Conservation (phyloP, 2,113 vertebrate genomes). For the Rhinoderma darwinii region DNA sequence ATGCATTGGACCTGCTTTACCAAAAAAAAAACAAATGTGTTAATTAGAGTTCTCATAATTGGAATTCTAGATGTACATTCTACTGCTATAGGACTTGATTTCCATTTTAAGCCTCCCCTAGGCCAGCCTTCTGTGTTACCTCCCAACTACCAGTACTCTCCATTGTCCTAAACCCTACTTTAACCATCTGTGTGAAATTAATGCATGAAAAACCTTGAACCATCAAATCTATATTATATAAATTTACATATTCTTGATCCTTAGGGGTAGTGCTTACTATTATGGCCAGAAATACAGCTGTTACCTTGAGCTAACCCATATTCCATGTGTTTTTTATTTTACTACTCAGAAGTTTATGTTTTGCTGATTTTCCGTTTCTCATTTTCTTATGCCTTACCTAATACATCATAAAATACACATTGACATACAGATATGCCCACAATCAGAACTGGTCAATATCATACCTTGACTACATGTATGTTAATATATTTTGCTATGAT, state of each 20-base stretch:
- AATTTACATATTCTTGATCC: background rate
- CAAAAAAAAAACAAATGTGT: background rate
- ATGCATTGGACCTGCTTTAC: background rate
- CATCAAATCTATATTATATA: background rate
- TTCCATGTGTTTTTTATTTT: background rate
- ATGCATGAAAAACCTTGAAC: background rate
- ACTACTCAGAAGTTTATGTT: background rate
- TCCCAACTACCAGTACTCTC: background rate
- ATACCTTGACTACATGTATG: no score
- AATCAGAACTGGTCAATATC: no score
- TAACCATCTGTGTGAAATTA: background rate
- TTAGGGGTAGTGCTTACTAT: background rate
- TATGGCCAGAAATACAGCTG: background rate
- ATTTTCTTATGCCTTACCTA: background rate
- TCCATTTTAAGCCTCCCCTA: background rate
- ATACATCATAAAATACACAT: background rate
- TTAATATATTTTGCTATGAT: no score
- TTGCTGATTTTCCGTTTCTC: no score
- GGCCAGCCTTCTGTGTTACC: background rate
- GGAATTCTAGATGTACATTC: background rate
- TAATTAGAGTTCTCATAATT: background rate
- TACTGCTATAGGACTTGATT: background rate
- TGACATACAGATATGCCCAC: background rate
- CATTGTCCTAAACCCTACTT: background rate
- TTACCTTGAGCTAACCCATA: background rate